Evolutionary conservation across 2,113 vertebrate genomes (phyloP).

Genomic region (Passer montanus): DNA sequence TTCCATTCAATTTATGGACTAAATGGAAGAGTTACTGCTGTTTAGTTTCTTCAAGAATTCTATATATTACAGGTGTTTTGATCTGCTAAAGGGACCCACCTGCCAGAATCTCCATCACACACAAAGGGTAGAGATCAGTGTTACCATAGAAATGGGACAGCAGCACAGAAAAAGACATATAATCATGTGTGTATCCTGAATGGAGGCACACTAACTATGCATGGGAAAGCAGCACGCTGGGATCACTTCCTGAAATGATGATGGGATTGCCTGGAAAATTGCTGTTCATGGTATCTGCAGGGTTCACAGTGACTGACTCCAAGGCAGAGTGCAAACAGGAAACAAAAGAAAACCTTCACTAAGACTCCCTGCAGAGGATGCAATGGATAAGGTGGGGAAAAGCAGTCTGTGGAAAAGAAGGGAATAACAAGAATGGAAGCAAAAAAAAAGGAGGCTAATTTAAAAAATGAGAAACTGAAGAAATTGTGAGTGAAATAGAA

Average conservation of each 20-base stretch:
- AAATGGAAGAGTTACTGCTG: background rate
- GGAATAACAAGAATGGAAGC: background rate
- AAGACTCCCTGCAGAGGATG: background rate
- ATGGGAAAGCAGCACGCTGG: conserved; percentile 27
- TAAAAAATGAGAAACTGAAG: background rate
- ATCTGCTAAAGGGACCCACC: background rate
- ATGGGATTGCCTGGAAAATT: conserved; percentile 30
- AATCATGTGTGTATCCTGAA: background rate
- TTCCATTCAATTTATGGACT: background rate
- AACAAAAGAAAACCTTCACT: background rate
- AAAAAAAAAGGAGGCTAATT: background rate
- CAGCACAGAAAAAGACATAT: background rate
- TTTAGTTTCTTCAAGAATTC: background rate
- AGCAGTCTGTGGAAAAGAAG: background rate
- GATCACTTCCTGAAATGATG: conserved; percentile 31
- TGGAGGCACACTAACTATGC: background rate
- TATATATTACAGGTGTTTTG: background rate
- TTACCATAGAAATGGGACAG: conserved; percentile 54
- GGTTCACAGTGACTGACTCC: background rate
- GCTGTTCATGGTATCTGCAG: background rate
- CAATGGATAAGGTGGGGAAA: background rate
- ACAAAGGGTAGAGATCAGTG: background rate
- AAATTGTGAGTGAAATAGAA: background rate
- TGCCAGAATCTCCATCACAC: background rate
- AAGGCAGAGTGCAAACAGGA: background rate